Conservation (phyloP, 2,113 vertebrate genomes). For the Mandrillus leucophaeus region DNA sequence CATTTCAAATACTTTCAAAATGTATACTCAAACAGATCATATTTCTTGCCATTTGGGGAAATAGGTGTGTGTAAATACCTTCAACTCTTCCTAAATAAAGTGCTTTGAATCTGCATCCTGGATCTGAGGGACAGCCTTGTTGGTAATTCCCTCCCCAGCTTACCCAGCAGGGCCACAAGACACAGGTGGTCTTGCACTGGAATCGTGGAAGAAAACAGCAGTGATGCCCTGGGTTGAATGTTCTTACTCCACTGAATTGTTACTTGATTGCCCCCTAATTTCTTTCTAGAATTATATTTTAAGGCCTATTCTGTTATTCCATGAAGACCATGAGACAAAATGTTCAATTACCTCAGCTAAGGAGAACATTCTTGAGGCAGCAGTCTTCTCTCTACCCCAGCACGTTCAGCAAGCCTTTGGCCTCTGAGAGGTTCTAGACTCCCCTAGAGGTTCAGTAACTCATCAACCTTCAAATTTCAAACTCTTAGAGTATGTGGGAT, state of each 20-base stretch:
- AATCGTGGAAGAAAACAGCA: neutral
- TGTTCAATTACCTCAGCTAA: neutral
- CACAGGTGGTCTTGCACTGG: neutral
- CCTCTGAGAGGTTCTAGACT: neutral
- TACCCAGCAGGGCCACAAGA: neutral
- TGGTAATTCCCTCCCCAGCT: slow-evolving; percentile 23
- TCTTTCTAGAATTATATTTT: neutral
- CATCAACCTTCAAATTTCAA: neutral
- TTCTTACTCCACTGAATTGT: neutral
- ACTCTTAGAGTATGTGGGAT: neutral
- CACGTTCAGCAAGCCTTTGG: neutral
- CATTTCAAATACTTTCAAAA: neutral
- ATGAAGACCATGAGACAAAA: neutral
- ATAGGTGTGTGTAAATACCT: neutral
- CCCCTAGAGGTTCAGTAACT: neutral
- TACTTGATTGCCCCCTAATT: neutral
- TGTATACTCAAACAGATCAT: neutral
- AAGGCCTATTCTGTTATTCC: neutral
- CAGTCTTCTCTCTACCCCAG: neutral
- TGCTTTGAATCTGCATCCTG: neutral
- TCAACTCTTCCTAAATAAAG: neutral
- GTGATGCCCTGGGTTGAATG: no score
- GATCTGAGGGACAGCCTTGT: neutral
- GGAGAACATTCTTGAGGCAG: neutral
- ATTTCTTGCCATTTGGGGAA: neutral